Evolutionary conservation across 2,797 vertebrate genomes (phyloP).

Genomic region (Microhierax caerulescens): DNA sequence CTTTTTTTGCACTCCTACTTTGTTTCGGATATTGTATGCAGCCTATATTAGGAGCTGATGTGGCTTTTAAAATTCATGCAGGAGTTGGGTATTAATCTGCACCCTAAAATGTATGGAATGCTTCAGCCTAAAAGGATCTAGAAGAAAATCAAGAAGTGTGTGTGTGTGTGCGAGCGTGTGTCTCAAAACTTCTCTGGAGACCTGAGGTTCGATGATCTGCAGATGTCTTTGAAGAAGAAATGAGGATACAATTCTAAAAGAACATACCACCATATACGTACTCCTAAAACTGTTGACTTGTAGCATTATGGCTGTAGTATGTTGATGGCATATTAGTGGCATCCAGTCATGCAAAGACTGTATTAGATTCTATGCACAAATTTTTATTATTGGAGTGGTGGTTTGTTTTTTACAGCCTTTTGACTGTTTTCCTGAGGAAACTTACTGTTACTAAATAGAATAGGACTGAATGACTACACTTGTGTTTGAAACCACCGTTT

Average conservation of each 20-base stretch:
- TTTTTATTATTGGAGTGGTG: conserved; percentile 50
- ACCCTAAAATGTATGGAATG: conserved; percentile 57
- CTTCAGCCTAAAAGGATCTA: conserved; percentile 63
- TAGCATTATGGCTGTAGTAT: conserved; percentile 57
- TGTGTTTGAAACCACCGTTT: conserved; percentile 46
- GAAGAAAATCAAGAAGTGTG: conserved; percentile 54
- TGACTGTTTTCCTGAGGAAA: conserved; percentile 60
- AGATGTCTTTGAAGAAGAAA: conserved; percentile 59
- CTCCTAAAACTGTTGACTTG: conserved; percentile 47
- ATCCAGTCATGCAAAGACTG: conserved; percentile 54
- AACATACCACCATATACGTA: conserved; percentile 14
- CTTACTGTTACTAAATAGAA: conserved; percentile 41
- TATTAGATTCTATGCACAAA: conserved; percentile 66
- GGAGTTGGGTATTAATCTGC: conserved; percentile 67
- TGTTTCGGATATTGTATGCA: conserved; percentile 71
- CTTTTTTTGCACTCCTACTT: conserved; percentile 82
- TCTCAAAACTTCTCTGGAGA: conserved; percentile 51
- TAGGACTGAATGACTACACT: conserved; percentile 27
- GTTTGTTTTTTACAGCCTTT: conserved; percentile 49
- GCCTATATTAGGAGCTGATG: conserved; percentile 73
- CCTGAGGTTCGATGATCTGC: conserved; percentile 33
- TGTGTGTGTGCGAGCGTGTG: neutral
- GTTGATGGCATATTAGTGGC: conserved; percentile 52
- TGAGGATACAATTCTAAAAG: conserved; percentile 55
- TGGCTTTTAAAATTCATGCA: conserved; percentile 72